A percentile compares a stretch with the other conserved stretches of the same genome.
phyloP scores from a whole-genome alignment of 2,113 vertebrate genomes.

The Prunella fulvescens region DNA sequence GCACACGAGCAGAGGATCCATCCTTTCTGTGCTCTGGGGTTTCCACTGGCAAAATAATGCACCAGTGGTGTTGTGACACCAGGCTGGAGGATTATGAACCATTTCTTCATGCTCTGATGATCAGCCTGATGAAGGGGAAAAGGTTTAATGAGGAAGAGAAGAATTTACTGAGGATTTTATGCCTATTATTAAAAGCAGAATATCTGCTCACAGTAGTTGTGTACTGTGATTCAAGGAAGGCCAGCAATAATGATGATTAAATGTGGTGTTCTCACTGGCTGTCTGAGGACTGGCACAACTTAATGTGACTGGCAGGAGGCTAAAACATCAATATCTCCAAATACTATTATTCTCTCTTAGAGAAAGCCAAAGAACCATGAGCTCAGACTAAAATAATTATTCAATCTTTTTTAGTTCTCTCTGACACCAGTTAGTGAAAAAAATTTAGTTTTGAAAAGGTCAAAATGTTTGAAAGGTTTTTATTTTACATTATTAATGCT shows the following conservation, averaged over 20 bases:
- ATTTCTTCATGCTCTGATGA: constrained; percentile 17
- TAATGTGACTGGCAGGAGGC: background rate
- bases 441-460: background rate
- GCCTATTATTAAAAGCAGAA: background rate
- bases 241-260: background rate
- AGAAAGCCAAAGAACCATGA: background rate
- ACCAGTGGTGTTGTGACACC: background rate
- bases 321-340: background rate
- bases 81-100: constrained; percentile 15
- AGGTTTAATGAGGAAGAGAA: background rate
- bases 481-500: background rate
- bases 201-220: background rate
- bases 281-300: background rate
- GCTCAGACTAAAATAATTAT: background rate
- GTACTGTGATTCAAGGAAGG: background rate
- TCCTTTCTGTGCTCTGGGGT: background rate
- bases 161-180: background rate
- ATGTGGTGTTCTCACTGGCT: background rate
- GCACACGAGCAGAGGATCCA: background rate
- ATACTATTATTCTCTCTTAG: background rate
- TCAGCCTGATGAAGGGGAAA: constrained; percentile 1
- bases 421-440: background rate
- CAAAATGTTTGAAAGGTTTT: background rate
- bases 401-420: background rate
- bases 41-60: background rate